These are phyloP conservation scores for Capitella teleta DNA, from an alignment of 1,140 invertebrate species.

Conservation along the genomic window DNA sequence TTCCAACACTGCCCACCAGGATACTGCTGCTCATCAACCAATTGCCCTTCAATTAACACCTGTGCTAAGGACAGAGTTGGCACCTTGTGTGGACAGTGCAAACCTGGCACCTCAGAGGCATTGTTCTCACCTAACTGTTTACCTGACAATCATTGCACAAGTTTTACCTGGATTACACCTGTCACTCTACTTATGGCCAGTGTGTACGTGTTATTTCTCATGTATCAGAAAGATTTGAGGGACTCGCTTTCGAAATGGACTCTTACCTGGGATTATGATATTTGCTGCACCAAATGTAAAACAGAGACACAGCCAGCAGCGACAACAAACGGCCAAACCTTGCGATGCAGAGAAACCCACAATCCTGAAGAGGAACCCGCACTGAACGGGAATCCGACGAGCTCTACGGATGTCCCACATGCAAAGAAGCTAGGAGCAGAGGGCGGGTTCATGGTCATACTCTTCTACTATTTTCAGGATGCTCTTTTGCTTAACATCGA, in stretches of 20 bases:
- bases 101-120: neutral
- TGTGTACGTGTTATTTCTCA: neutral
- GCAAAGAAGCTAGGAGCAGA: too few relatives aligned
- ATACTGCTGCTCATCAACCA: neutral
- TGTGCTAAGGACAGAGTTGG: neutral
- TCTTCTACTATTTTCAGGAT: slow-evolving; percentile 4
- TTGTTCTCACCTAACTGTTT: slow-evolving; percentile 1
- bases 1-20: neutral
- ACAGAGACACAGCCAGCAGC: too few relatives aligned
- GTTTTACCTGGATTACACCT: neutral
- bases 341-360: too few relatives aligned
- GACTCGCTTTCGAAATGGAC: too few relatives aligned
- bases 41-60: neutral
- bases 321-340: too few relatives aligned
- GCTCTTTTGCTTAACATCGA: neutral
- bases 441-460: neutral
- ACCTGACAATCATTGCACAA: neutral
- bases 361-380: neutral
- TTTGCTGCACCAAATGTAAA: too few relatives aligned
- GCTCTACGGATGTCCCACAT: too few relatives aligned
- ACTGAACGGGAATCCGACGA: too few relatives aligned
- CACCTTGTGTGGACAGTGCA: slow-evolving; percentile 1
- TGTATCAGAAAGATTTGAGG: slow-evolving; percentile 1
- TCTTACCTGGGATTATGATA: too few relatives aligned
- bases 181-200: neutral